Conservation (phyloP, 1,140 invertebrate species). For the Ceratina australensis region DNA sequence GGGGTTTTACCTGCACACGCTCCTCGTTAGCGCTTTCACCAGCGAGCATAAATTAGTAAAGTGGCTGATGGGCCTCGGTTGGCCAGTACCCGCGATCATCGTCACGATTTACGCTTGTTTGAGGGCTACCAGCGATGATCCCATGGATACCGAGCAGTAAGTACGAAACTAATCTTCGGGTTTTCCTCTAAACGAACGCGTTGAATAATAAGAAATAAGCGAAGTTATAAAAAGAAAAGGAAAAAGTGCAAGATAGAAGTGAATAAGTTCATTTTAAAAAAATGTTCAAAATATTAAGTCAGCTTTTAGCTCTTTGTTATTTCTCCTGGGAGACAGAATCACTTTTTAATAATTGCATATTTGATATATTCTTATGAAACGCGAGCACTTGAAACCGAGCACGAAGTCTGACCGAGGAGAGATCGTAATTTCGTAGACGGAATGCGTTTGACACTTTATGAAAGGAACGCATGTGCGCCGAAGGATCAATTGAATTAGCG, state of each 20-base stretch:
- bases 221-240: too few relatives aligned
- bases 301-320: too few relatives aligned
- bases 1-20: conserved; percentile 95
- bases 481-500: conserved; percentile 17
- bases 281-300: too few relatives aligned
- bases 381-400: not conserved
- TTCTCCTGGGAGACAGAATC: too few relatives aligned
- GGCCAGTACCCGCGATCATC: conserved; percentile 88
- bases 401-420: not conserved
- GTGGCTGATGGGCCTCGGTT: conserved; percentile 91
- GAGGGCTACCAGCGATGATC: conserved; percentile 80
- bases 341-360: too few relatives aligned
- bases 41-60: conserved; percentile 91
- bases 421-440: not conserved
- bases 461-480: not conserved
- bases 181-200: too few relatives aligned
- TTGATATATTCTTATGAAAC: too few relatives aligned
- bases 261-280: too few relatives aligned
- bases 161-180: conserved; percentile 61
- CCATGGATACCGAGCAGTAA: conserved; percentile 83
- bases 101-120: conserved; percentile 84
- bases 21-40: conserved; percentile 94
- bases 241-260: too few relatives aligned
- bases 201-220: too few relatives aligned
- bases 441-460: not conserved